A percentile compares a stretch with the other conserved stretches of the same genome.
Conservation (phyloP, 2,113 vertebrate species). For the Pomatorhinus ruficollis region DNA sequence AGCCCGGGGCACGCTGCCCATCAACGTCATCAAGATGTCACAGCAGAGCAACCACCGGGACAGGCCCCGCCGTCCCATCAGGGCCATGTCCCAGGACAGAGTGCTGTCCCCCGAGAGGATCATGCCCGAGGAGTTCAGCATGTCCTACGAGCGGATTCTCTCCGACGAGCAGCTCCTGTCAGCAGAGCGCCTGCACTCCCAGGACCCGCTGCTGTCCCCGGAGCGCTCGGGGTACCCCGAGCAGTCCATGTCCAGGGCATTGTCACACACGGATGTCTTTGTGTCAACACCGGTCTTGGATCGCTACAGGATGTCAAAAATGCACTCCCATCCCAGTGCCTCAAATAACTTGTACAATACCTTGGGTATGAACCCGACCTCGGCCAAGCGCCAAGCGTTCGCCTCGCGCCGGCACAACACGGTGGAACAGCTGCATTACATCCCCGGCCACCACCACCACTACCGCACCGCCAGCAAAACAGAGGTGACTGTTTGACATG, state of each 20-base stretch:
- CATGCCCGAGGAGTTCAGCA: slow-evolving; percentile 82
- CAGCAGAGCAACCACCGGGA: slow-evolving; percentile 87
- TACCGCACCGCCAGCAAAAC: slow-evolving; percentile 98
- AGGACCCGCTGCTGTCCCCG: slow-evolving; percentile 95
- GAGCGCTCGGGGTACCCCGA: slow-evolving; percentile 89
- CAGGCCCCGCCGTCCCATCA: slow-evolving; percentile 87
- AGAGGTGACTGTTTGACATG: slow-evolving; percentile 95
- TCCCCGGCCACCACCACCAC: slow-evolving; percentile 93
- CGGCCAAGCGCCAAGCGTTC: slow-evolving; percentile 94
- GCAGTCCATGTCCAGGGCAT: slow-evolving; percentile 89
- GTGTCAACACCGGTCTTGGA: slow-evolving; percentile 94
- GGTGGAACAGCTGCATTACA: slow-evolving; percentile 94
- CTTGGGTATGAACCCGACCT: slow-evolving; percentile 89
- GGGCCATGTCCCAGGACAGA: slow-evolving; percentile 98
- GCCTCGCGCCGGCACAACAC: slow-evolving; percentile 97
- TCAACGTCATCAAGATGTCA: slow-evolving; percentile 93
- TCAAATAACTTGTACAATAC: slow-evolving; percentile 95
- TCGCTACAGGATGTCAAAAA: slow-evolving; percentile 98
- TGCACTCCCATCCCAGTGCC: slow-evolving; percentile 99
- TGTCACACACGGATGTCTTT: slow-evolving; percentile 97
- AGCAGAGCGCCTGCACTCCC: slow-evolving; percentile 91
- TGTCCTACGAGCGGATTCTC: slow-evolving; percentile 90
- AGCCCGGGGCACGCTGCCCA: slow-evolving; percentile 90
- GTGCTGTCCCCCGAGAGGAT: slow-evolving; percentile 86
- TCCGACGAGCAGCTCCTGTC: slow-evolving; percentile 93